Percentiles rank a stretch among this genome's conserved stretches.
phyloP scores from a whole-genome alignment of 2,797 vertebrate genomes.

The Tadarida brasiliensis region DNA sequence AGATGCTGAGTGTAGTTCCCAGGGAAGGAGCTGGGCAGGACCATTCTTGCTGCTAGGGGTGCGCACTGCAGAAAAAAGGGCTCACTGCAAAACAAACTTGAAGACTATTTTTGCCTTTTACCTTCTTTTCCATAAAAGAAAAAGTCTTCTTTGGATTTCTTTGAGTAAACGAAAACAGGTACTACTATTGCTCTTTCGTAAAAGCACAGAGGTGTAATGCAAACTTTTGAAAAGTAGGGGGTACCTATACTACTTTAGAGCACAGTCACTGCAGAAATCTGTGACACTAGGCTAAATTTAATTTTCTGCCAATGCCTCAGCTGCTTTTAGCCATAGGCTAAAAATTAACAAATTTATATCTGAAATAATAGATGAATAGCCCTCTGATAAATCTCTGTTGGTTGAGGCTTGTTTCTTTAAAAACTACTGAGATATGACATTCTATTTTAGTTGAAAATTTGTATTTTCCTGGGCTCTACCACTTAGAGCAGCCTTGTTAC shows the following conservation, averaged over 20 bases:
- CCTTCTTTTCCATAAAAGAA: not conserved
- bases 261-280: not conserved
- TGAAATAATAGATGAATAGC: constrained; percentile 7
- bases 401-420: not conserved
- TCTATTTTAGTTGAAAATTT: not conserved
- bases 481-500: not conserved
- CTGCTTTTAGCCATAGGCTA: not conserved
- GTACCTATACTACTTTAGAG: not conserved
- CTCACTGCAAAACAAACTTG: not conserved
- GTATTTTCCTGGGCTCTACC: not conserved
- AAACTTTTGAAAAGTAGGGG: not conserved
- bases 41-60: too few relatives aligned
- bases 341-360: not conserved
- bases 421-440: not conserved
- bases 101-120: not conserved
- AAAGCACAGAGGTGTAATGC: not conserved
- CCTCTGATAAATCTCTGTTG: not conserved
- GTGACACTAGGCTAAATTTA: not conserved
- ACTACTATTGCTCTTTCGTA: not conserved
- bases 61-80: too few relatives aligned
- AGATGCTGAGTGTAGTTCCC: too few relatives aligned
- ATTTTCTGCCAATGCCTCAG: not conserved
- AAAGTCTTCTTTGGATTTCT: not conserved
- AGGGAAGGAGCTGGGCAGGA: not conserved
- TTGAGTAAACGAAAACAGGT: not conserved